Evolutionary conservation across 1,140 invertebrate genomes (phyloP), one percentile per base, ranked within the genome.

Genomic region (Cydia pomonella): DNA sequence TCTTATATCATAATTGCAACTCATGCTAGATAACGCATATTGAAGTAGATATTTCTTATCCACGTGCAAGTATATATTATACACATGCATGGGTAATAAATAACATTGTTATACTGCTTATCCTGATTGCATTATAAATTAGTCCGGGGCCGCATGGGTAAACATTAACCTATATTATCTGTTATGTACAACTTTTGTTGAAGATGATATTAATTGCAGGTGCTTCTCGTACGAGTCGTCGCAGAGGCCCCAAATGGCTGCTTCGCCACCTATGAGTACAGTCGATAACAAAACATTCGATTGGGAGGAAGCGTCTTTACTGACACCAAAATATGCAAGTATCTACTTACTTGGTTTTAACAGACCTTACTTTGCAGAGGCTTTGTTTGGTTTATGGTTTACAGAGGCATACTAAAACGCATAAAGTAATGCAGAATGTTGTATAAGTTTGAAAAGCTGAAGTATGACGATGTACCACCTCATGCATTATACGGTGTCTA

Each of bases 181-280:
- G 10, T 18, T 53, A 1, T 59, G 21, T 59, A 59, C 7, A 23
- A 13, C 0, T 18, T 59, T 59, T 59, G 21, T 12, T 59, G 3
- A 59, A 59, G 2, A 4, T 18, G 53, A 2, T 21, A 10, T 3
- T 59, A 3, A 78, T 87, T 90, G 73, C 91, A 96, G 96, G 95
- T 97, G 96, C 86, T 95, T 97, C 78, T 97, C 96, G 1, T 97
- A 97, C 84, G 96, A 97, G 76, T 93, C 95, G 90, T 89, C 94
- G 27, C 94, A 96, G 90, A 92, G 96, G 74, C 89, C 93, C 59
- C 91, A 90, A 7, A 88, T 94, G 73, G 93, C 95, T 0, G 94
- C 95, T 0, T 95, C 95, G 69, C 95, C 95, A 6, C 95, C 96
- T 21, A 90, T 95, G 77, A 93, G 94, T 44, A 92, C 92, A 27